A percentile compares a stretch with the other conserved stretches of the same genome.
Conservation (phyloP, 2,113 vertebrate genomes). For the Ceuthmochares aereus region DNA sequence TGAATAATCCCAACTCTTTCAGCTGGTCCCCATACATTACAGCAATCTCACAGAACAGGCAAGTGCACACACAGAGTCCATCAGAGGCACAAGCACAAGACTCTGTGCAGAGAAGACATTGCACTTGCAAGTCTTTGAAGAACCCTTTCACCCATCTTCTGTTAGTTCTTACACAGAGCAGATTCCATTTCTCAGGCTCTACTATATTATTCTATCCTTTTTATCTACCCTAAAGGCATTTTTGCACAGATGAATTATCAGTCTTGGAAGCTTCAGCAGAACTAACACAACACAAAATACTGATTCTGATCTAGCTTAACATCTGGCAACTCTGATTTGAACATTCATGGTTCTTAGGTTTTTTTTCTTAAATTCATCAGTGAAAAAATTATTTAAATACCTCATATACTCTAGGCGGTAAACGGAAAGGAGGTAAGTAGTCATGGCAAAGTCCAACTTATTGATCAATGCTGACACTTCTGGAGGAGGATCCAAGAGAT, state of each 20-base stretch:
- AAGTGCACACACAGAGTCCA: neutral
- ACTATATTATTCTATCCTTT: neutral
- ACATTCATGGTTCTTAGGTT: neutral
- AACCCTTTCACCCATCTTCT: neutral
- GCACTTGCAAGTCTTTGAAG: neutral
- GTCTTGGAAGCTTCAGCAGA: neutral
- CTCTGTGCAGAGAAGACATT: neutral
- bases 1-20: too few species aligned
- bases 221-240: neutral
- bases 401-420: constrained; percentile 97
- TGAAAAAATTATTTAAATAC: constrained; percentile 54
- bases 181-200: neutral
- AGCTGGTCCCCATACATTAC: neutral
- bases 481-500: constrained; percentile 90
- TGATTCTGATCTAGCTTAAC: neutral
- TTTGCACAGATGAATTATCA: neutral
- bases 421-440: constrained; percentile 94
- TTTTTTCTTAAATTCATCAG: neutral
- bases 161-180: neutral
- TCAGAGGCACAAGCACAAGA: neutral
- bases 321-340: neutral
- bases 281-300: neutral
- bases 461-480: constrained; percentile 92
- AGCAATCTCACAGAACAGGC: neutral
- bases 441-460: constrained; percentile 98